Evolutionary conservation across 2,888 invertebrate genomes (phyloP).

Genomic region (Elaeidobius kamerunicus): DNA sequence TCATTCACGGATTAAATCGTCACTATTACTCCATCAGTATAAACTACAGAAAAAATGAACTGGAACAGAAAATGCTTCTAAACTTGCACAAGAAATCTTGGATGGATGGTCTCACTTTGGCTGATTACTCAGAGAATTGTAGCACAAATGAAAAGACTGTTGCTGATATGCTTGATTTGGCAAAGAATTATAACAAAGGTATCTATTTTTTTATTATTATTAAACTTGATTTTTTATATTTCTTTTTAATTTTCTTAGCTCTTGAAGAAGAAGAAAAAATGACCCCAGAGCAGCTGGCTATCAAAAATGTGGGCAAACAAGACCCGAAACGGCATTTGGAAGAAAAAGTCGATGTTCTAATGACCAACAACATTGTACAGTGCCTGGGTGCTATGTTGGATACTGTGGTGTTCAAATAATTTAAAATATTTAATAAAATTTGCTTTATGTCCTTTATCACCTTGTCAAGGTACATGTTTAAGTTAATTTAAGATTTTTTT

Average conservation of each 20-base stretch:
- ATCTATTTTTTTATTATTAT: background rate
- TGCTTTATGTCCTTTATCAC: background rate
- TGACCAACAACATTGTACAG: constrained; percentile 97
- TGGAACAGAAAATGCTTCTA: constrained; percentile 98
- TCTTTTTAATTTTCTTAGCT: constrained; percentile 50
- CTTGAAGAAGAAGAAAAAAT: constrained; percentile 99
- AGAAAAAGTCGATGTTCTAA: constrained; percentile 94
- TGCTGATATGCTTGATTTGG: constrained; percentile 93
- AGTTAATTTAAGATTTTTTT: background rate
- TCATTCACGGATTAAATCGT: constrained; percentile 97
- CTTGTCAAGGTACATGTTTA: background rate
- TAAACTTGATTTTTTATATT: constrained; percentile 3
- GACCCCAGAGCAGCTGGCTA: constrained; percentile 98
- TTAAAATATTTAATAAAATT: background rate
- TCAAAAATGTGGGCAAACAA: constrained; percentile 98
- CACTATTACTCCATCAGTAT: constrained; percentile 99
- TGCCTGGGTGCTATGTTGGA: constrained; percentile 97
- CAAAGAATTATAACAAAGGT: constrained; percentile 81
- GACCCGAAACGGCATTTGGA: constrained; percentile 99
- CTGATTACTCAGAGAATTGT: constrained; percentile 92
- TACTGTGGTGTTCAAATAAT: constrained; percentile 81
- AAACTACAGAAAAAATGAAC: constrained; percentile 97
- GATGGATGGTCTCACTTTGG: constrained; percentile 92
- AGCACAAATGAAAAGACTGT: constrained; percentile 91
- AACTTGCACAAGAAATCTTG: constrained; percentile 99